Percentiles rank a stretch among this genome's conserved stretches.
phyloP scores from a whole-genome alignment of 2,797 vertebrate genomes.

The Catamblyrhynchus diadema region DNA sequence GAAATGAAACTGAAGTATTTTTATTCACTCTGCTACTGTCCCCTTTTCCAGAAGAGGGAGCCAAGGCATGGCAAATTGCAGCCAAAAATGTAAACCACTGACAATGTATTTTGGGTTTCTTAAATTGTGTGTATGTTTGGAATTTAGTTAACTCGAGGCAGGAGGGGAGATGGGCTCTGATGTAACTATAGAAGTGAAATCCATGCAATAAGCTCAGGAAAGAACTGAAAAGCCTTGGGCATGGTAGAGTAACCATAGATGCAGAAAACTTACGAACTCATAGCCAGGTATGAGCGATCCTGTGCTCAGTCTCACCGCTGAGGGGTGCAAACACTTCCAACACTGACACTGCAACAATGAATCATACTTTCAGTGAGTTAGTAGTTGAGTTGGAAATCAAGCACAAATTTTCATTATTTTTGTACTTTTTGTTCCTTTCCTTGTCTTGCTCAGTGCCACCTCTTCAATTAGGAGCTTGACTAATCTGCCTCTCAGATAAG shows the following conservation, averaged over 20 bases:
- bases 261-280: not conserved
- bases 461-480: not conserved
- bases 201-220: not conserved
- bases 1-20: not conserved
- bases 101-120: not conserved
- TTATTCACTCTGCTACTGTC: not conserved
- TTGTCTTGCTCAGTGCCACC: not conserved
- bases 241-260: not conserved
- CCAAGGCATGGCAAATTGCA: not conserved
- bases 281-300: accelerated
- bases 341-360: not conserved
- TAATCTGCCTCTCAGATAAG: not conserved
- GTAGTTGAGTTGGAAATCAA: not conserved
- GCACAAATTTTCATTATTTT: not conserved
- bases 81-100: not conserved
- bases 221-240: not conserved
- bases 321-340: not conserved
- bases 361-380: not conserved
- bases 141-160: not conserved
- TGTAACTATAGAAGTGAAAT: not conserved
- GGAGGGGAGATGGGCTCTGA: not conserved
- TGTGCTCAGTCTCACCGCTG: not conserved
- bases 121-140: accelerated
- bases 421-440: not conserved
- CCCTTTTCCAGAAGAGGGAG: slow-evolving; percentile 54